Conservation (phyloP, 2,797 vertebrate genomes). For the Sebastes trivittatus region DNA sequence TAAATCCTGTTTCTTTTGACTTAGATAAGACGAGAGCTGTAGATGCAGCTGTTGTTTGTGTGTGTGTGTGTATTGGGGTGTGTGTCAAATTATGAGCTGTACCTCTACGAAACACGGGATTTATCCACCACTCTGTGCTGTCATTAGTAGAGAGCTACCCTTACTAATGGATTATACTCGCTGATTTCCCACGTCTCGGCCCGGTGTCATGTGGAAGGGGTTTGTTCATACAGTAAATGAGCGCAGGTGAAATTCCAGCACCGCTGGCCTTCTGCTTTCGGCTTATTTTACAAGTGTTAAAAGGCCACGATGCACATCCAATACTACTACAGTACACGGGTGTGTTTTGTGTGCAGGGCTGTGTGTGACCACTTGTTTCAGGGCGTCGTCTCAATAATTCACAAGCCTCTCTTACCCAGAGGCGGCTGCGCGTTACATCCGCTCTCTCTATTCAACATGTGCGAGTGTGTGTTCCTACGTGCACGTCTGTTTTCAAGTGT, state of each 20-base stretch:
- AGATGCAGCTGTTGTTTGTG: not conserved
- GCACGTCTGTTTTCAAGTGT: not conserved
- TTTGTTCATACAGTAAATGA: slow-evolving; percentile 2
- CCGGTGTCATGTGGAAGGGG: not conserved
- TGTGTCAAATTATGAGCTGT: not conserved
- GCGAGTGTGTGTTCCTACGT: not conserved
- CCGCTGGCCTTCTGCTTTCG: not conserved
- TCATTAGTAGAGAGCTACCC: not conserved
- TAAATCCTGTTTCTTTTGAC: not conserved
- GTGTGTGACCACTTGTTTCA: slow-evolving; percentile 59
- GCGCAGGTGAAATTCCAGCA: not conserved
- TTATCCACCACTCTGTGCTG: not conserved
- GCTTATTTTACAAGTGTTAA: slow-evolving; percentile 33
- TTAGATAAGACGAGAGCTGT: not conserved
- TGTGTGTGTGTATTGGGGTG: not conserved
- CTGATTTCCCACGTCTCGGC: not conserved
- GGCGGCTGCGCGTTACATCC: slow-evolving; percentile 38
- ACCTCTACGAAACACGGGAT: not conserved
- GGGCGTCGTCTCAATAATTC: slow-evolving; percentile 64
- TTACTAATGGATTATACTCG: slow-evolving; percentile 14
- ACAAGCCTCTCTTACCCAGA: slow-evolving; percentile 49
- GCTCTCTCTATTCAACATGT: slow-evolving; percentile 29
- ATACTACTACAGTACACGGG: not conserved
- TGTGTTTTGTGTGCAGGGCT: slow-evolving; percentile 1
- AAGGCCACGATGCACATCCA: slow-evolving; percentile 27